phyloP scores from a whole-genome alignment of 1,140 invertebrate genomes.

The Cyphomyrmex costatus region DNA sequence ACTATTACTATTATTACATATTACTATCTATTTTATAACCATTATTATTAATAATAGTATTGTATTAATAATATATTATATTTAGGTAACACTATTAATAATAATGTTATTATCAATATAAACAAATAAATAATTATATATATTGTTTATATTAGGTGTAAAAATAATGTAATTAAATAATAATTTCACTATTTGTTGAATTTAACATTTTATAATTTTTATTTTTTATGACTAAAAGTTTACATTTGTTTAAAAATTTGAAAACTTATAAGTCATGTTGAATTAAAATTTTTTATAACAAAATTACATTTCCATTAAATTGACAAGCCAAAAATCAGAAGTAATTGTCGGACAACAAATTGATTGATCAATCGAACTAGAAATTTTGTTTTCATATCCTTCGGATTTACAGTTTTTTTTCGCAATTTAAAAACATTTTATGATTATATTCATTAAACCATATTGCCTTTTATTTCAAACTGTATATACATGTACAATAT shows the following conservation, averaged over 20 bases:
- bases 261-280: neutral
- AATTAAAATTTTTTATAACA: constrained; percentile 3
- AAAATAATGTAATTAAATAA: neutral
- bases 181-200: neutral
- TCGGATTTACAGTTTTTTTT: neutral
- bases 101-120: too few species aligned
- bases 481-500: neutral
- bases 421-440: neutral
- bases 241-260: neutral
- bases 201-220: neutral
- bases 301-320: neutral
- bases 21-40: too few species aligned
- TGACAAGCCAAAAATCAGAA: neutral
- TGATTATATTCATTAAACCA: neutral
- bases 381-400: neutral
- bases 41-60: too few species aligned
- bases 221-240: neutral
- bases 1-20: neutral
- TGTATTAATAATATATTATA: too few species aligned
- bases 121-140: neutral
- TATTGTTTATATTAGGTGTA: neutral
- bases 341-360: neutral
- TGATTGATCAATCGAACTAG: neutral
- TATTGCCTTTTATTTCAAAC: neutral
- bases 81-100: too few species aligned